phyloP scores from a whole-genome alignment of 2,113 vertebrate species.

The Erythrocercus mccallii region DNA sequence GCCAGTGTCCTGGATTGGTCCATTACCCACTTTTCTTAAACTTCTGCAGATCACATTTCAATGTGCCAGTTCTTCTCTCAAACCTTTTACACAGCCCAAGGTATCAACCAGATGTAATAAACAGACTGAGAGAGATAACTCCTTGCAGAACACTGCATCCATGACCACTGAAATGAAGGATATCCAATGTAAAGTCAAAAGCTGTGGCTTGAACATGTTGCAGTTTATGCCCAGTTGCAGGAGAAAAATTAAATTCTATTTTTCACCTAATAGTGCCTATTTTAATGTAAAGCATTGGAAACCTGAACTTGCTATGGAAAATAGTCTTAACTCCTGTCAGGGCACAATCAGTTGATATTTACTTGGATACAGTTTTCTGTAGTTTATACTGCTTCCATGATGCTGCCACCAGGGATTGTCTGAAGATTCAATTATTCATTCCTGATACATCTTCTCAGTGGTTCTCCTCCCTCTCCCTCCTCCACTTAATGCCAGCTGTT shows the following conservation, averaged over 20 bases:
- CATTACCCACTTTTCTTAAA: not conserved
- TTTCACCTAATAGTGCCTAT: not conserved
- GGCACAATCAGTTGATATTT: not conserved
- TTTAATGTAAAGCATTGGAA: not conserved
- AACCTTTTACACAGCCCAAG: not conserved
- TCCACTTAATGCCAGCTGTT: conserved; percentile 29
- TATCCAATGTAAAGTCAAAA: not conserved
- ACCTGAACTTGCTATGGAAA: not conserved
- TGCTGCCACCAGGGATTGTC: conserved; percentile 10
- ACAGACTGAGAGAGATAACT: not conserved
- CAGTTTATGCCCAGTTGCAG: not conserved
- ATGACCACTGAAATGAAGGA: not conserved
- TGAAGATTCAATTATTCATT: conserved; percentile 42
- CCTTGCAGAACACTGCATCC: not conserved
- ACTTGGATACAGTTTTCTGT: not conserved
- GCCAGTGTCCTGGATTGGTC: not conserved
- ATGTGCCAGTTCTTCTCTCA: not conserved
- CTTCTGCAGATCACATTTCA: not conserved
- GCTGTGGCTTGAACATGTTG: not conserved
- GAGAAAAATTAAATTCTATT: not conserved
- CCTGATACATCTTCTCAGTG: not conserved
- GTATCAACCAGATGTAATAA: not conserved
- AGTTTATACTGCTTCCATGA: not conserved
- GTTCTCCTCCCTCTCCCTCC: conserved; percentile 41
- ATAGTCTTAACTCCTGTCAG: not conserved